Evolutionary conservation across 1,140 invertebrate species (phyloP), one percentile per base, ranked within the genome.

Genomic region (Coelopa frigida): DNA sequence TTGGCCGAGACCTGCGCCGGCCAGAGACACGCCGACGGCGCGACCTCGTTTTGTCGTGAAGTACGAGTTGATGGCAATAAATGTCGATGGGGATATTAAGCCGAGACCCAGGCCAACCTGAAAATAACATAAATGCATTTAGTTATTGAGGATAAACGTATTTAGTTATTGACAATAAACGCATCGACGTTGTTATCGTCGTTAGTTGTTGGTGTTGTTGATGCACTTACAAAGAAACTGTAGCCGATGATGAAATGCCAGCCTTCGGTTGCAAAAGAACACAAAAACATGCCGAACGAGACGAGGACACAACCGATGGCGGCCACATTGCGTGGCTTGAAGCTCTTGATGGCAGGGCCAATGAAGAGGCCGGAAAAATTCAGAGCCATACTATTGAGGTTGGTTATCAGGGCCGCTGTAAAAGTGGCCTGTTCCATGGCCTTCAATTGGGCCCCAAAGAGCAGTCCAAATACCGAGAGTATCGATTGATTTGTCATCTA

Each of bases 401-500:
- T 81, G 51, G 81, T 75, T 17, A 86, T 81, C n/a, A 84, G 51
- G 0, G 82, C 78, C 0, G 80, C 77, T n/a, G 79, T 79, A 3
- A 78, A 76, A 0, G 82, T 83, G n/a, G 73, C 74, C 18, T 80
- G 71, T 2, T 79, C 72, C 64, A 85, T 76, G 1, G 74, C 70
- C 45, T 74, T 66, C 26, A 85, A 66, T 33, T 78, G 73, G 48
- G 80, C 78, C 47, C 79, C 79, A 52, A 84, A 86, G 24, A 85
- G 68, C 14, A 85, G 70, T 32, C 83, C 82, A 59, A 84, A 85
- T 2, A 84, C 74, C 3, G 82, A 83, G 44, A 84, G 73, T 56
- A 85, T 74, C 2, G 82, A 83, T 65, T 83, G 78, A 58, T 84
- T 81, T 40, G 82, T 81, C 53, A 83, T 76, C 82, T 85, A n/a